These are phyloP conservation scores for Brachyopa scutellaris DNA, from an alignment of 2,888 invertebrate species.

Conservation along the genomic window DNA sequence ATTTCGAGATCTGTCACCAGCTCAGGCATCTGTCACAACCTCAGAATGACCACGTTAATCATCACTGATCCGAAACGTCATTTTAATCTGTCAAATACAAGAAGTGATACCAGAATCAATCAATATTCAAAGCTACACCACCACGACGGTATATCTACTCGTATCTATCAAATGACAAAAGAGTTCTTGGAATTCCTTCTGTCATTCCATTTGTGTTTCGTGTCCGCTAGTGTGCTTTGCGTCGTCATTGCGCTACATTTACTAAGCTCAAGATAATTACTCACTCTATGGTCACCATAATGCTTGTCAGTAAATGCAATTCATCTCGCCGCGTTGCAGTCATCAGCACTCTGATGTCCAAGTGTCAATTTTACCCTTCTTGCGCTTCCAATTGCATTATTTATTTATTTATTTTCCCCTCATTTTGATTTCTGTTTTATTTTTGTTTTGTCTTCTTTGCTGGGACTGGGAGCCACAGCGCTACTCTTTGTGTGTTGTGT, in stretches of 20 bases:
- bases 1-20: no score
- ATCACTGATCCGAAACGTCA: neutral
- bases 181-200: slow-evolving; percentile 51
- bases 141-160: no score
- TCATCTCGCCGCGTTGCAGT: slow-evolving; percentile 44
- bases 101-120: neutral
- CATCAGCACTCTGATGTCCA: slow-evolving; percentile 35
- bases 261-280: slow-evolving; percentile 57
- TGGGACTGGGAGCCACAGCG: neutral
- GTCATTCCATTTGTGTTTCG: slow-evolving; percentile 48
- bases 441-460: neutral
- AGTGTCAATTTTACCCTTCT: slow-evolving; percentile 50
- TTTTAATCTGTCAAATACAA: slow-evolving; percentile 6
- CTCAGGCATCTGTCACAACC: no score
- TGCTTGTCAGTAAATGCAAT: slow-evolving; percentile 55
- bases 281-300: slow-evolving; percentile 54
- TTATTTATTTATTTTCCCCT: slow-evolving; percentile 60
- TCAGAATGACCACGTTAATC: neutral
- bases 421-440: slow-evolving; percentile 56
- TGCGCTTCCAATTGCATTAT: slow-evolving; percentile 44
- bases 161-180: slow-evolving; percentile 36
- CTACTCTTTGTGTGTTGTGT: slow-evolving; percentile 42
- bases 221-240: neutral
- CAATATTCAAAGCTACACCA: slow-evolving; percentile 44
- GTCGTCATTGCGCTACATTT: slow-evolving; percentile 37